Evolutionary conservation across 2,888 invertebrate genomes (phyloP), one percentile per base, ranked within the genome.

Genomic region (Apamea crenata): DNA sequence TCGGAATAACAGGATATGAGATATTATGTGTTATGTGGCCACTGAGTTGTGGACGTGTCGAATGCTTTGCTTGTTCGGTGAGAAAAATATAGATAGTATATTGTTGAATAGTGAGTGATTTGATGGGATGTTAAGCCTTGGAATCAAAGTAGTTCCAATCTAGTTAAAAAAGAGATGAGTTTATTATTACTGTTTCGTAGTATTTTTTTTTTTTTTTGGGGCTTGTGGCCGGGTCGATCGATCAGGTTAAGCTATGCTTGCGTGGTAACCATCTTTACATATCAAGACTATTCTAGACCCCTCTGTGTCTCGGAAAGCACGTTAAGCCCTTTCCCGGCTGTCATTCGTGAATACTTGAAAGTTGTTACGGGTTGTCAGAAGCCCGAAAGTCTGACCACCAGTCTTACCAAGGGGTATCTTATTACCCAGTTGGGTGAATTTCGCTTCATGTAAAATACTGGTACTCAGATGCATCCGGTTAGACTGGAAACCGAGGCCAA

Each of bases 1-100:
- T 93, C 67, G 81, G 88, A 89, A 93, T 91, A 93, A 93, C 94
- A 94, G 94, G 94, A 94, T 92, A 91, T 87, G 84, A 83, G 81
- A 90, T 90, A 94, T 94, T 93, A 93, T 91, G 88, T 85, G 86
- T 87, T 88, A 81, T 81, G 81, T 83, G 74, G 82, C 79, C 71
- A 70, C 77, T 63, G 76, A 79, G 65, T 79, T 82, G 82, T 73
- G 47, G 63, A 87, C 74, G 82, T 74, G 68, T 81, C 73, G 67
- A 79, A 75, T 71, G 59, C 56, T 74, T 36, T 25, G 73, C 67
- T 50, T 53, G 40, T 66, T 16, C 32, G 18, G 59, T 56, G 40
- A 47, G 61, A 71, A 18, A 21, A 12, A 14, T n/a, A 77, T 18
- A 40, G 21, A 32, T 63, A 40, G 47, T 47, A 61, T 47, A 59